These are phyloP conservation scores for Glyptemys insculpta DNA, from an alignment of 2,797 vertebrate genomes.

Conservation along the genomic window DNA sequence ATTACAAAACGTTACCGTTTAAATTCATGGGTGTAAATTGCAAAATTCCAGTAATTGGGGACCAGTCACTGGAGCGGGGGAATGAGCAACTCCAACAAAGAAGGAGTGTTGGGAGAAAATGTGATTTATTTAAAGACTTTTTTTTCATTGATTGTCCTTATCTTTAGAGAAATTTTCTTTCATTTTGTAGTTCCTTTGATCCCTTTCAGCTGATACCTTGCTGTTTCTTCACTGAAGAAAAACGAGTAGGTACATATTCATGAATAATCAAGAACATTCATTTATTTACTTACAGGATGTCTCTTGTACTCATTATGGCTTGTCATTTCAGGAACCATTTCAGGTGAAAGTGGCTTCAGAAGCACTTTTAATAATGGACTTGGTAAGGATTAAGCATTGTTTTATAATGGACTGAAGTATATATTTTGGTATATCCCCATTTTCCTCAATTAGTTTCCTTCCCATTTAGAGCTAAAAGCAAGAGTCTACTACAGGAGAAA, in stretches of 20 bases:
- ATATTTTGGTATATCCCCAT: not conserved
- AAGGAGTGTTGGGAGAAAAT: not conserved
- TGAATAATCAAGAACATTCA: not conserved
- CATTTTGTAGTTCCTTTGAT: conserved; percentile 90
- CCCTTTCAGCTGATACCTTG: conserved; percentile 98
- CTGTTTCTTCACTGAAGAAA: conserved; percentile 90
- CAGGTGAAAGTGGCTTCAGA: conserved; percentile 93
- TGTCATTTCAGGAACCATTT: conserved; percentile 91
- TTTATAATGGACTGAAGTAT: not conserved
- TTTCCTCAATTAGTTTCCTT: conserved; percentile 55
- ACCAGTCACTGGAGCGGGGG: not conserved
- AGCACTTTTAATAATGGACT: conserved; percentile 96
- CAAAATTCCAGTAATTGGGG: not conserved
- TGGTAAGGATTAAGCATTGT: conserved; percentile 85
- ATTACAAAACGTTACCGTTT: not conserved
- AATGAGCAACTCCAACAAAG: not conserved
- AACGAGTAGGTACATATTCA: conserved; percentile 83
- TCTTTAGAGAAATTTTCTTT: conserved; percentile 76
- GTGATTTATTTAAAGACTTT: conserved; percentile 13
- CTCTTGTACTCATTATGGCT: conserved; percentile 24
- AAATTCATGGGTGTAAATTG: not conserved
- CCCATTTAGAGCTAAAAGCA: conserved; percentile 61
- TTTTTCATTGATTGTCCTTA: conserved; percentile 45
- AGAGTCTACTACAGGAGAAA: conserved; percentile 66
- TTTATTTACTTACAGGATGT: not conserved